Base-by-base conservation (phyloP, 1,140 invertebrate species). In the Sitodiplosis mosellana region DNA sequence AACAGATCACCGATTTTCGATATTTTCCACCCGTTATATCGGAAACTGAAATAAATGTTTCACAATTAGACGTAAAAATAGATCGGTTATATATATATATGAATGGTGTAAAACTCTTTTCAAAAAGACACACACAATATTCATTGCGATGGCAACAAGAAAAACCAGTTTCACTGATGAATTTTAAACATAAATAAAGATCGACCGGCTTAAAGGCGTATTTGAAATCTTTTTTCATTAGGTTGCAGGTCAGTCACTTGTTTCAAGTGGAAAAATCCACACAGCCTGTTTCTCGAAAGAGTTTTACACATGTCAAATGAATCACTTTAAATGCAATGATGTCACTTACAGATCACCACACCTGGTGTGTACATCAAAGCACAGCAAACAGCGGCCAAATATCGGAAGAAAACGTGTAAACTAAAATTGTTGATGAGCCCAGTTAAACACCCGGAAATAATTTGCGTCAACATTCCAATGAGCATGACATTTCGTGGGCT, bases 301-400 rank as follows among this genome's bases (percentile, higher is more conserved):
- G n/a, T n/a, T n/a, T n/a, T 34, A 34, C 7, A 38, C 18, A n/a
- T 43, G 11, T n/a, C 41, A 43, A 43, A 27, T 45, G 14, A n/a
- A 17, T 5, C 17, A 38, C 5, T 5, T 3, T 4, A 38, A 38
- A 17, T 12, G 3, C 36, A 38, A 38, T 20, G 18, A 33, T 4
- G 20, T 33, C 33, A 58, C 61, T 60, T 56, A 67, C 65, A 61
- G 47, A 68, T 67, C 37, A 61, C 57, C 18, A 53, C 57, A 2
- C 65, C 64, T 7, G 66, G 62, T 11, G 66, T 64, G 47, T 64
- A 64, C 62, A 64, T 64, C 46, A 61, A 60, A 17, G 59, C 62
- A 52, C 64, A 66, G 48, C 66, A 67, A 8, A 63, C 61, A 19
- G 66, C 66, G 5, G 63, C 60, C 2, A 63, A 51, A 47, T 62